Percentiles rank a stretch among this genome's conserved stretches.
These are phyloP conservation scores for Gracilinanus agilis DNA, from an alignment of 2,113 vertebrate species.

Conservation along the genomic window DNA sequence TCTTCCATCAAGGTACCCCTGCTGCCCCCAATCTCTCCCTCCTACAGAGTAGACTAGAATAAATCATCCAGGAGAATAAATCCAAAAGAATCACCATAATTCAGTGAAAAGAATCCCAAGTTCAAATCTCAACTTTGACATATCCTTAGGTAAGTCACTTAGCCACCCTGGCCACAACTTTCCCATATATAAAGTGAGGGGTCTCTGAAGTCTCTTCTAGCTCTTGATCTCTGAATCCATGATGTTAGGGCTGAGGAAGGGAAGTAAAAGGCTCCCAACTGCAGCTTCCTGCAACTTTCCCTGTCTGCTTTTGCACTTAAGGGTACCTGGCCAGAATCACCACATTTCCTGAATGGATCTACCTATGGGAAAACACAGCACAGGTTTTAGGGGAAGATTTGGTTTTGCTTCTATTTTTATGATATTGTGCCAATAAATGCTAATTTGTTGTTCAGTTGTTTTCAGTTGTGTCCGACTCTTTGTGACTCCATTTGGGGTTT, in stretches of 20 bases:
- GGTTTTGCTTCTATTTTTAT: background rate
- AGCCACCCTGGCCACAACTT: no score
- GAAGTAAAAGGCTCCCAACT: background rate
- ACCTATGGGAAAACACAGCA: background rate
- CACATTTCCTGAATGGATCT: background rate
- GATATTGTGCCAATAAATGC: background rate
- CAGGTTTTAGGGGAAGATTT: background rate
- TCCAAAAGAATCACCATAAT: no score
- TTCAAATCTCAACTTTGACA: no score
- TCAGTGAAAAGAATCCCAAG: no score
- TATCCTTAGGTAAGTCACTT: no score
- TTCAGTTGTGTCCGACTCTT: background rate
- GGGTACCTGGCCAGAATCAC: no score
- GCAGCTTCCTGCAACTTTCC: background rate
- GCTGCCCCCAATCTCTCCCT: background rate
- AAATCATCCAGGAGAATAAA: no score
- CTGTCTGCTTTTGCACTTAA: background rate
- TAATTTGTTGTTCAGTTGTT: background rate
- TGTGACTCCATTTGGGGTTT: background rate
- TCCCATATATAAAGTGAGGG: no score
- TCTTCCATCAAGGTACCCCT: background rate
- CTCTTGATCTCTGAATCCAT: background rate
- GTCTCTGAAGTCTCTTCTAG: no score
- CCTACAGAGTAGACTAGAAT: conserved; percentile 1
- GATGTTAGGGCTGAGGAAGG: background rate